phyloP scores from a whole-genome alignment of 2,113 vertebrate genomes.

The Baryphthengus martii region DNA sequence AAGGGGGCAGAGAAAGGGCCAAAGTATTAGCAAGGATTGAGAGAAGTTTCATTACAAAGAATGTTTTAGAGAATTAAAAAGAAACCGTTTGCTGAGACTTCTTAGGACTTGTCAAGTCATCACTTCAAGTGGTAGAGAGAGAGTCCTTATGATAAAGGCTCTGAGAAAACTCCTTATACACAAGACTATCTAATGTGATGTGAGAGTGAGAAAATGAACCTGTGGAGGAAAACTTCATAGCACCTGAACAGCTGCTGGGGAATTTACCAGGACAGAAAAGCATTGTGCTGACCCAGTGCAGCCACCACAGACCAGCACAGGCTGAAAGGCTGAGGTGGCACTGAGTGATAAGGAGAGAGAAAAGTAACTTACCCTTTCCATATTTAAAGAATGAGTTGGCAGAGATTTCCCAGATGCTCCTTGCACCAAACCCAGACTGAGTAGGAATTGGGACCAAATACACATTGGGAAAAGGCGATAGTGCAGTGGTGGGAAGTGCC shows the following conservation, averaged over 20 bases:
- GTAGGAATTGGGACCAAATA: background rate
- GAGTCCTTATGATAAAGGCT: background rate
- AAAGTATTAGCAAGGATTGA: background rate
- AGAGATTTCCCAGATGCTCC: background rate
- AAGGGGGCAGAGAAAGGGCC: background rate
- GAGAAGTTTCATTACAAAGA: background rate
- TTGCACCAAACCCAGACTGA: fast-evolving
- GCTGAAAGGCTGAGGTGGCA: background rate
- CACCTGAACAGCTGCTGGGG: background rate
- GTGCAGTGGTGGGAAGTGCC: background rate
- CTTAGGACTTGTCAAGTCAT: background rate
- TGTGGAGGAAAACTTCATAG: background rate
- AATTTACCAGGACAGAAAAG: background rate
- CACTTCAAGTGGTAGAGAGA: background rate
- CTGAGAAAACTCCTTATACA: background rate
- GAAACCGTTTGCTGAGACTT: background rate
- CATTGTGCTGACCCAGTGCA: fast-evolving
- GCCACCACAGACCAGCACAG: background rate
- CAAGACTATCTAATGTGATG: background rate
- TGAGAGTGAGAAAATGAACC: background rate
- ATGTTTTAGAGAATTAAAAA: background rate
- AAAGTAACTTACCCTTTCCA: background rate
- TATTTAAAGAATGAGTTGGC: background rate
- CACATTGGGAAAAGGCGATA: background rate
- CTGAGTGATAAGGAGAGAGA: background rate